Percentiles rank a stretch among this genome's conserved stretches.
Conservation (phyloP, 2,797 vertebrate species). For the Gallinago stenura region DNA sequence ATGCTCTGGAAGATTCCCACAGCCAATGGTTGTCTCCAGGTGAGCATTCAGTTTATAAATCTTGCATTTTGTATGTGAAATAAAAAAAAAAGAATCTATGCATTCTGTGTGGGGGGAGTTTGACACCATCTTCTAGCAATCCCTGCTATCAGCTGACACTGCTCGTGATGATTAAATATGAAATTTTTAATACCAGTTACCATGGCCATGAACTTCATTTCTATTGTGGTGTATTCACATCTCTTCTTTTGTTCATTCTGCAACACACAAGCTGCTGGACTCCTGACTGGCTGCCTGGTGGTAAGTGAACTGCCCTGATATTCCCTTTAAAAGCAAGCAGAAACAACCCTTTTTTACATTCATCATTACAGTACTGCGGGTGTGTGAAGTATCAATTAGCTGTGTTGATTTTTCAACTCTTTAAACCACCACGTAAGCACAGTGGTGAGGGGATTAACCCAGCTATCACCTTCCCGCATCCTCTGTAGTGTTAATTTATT, state of each 20-base stretch:
- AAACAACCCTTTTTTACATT: background rate
- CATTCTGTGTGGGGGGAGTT: background rate
- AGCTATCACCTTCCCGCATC: background rate
- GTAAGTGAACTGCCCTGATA: background rate
- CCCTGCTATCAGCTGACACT: background rate
- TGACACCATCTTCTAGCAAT: background rate
- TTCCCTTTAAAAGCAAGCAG: background rate
- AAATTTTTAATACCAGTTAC: slow-evolving; percentile 17
- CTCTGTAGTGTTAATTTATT: background rate
- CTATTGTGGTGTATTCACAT: background rate
- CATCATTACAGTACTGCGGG: background rate
- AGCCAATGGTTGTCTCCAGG: background rate
- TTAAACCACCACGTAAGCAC: background rate
- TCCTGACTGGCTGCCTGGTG: background rate
- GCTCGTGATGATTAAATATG: background rate
- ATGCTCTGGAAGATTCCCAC: background rate
- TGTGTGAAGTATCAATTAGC: slow-evolving; percentile 43
- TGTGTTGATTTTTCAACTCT: background rate
- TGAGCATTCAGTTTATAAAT: background rate
- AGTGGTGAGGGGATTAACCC: slow-evolving; percentile 15
- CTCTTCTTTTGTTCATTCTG: slow-evolving; percentile 14
- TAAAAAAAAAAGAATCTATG: background rate
- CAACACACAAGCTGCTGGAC: background rate
- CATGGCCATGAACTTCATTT: slow-evolving; percentile 35
- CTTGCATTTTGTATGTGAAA: background rate